Evolutionary conservation across 2,888 invertebrate species (phyloP), one percentile per base, ranked within the genome.

Genomic region (Agriopis leucophaearia): DNA sequence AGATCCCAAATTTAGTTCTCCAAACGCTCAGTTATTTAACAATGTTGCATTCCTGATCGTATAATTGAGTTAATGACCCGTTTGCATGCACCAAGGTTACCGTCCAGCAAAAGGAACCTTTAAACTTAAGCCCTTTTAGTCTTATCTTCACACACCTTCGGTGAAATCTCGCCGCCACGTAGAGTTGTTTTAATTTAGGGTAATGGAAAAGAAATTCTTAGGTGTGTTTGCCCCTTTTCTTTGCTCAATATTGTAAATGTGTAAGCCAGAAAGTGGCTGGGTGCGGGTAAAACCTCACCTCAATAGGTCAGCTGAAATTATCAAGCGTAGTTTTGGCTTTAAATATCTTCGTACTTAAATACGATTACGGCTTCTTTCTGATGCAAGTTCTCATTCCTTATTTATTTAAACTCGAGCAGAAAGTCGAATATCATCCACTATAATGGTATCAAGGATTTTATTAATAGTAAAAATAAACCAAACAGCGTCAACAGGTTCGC

Each of bases 41-140:
- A 54, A 51, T 60, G 42, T 50, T 56, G 42, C 56, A 44, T 73
- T 63, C 73, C 71, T 71, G 70, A 69, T 69, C 47, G 58, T 59
- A 69, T 83, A 83, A 83, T 81, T 82, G 81, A 80, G 74, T 76
- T 80, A 82, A 84, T 80, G 81, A 79, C 69, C 73, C 71, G 75
- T 82, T 87, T 80, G 88, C 89, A 85, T 88, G 89, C 77, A 69
- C 67, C 86, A 87, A 87, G 89, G 88, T 78, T 84, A 76, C 80
- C 66, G 38, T 78, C 80, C 78, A 79, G 70, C 74, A 82, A 81
- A 75, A 81, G 72, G 73, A 62, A 64, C 65, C 58, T 74, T 75
- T 71, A 42, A 64, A 69, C 58, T 64, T 69, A 59, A 38, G 67
- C 78, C 81, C 78, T 80, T 84, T 83, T 79, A 77, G 72, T 69